Conservation (phyloP, 35 echinoderm and acorn worm genomes). For the Amphiura filiformis region DNA sequence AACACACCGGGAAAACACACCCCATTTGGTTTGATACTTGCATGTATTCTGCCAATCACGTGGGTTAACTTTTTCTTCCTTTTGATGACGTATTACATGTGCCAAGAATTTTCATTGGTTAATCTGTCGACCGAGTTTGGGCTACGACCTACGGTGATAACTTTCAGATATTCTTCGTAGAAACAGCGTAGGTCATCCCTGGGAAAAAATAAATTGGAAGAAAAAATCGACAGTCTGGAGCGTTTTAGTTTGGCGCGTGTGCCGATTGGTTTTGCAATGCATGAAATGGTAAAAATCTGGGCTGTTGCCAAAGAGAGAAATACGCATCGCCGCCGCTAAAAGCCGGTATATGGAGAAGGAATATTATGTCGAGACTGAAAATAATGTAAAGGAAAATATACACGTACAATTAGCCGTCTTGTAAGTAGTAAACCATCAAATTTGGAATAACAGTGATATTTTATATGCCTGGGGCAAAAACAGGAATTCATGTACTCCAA, state of each 20-base stretch:
- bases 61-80: too few species aligned
- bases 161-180: background rate
- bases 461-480: background rate
- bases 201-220: background rate
- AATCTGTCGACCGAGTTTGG: background rate
- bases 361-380: background rate
- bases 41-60: too few species aligned
- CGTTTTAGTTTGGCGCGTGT: background rate
- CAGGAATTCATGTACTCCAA: background rate
- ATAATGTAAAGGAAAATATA: background rate
- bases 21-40: too few species aligned
- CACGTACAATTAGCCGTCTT: background rate
- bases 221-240: background rate
- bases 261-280: background rate
- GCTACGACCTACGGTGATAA: background rate
- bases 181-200: background rate
- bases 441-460: background rate
- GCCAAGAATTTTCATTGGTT: background rate
- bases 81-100: background rate
- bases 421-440: background rate
- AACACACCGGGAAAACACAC: too few species aligned
- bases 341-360: background rate
- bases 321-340: background rate
- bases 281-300: background rate
- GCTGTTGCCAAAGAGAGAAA: background rate